Conservation (phyloP, 2,888 invertebrate species). For the Chorisops tibialis region DNA sequence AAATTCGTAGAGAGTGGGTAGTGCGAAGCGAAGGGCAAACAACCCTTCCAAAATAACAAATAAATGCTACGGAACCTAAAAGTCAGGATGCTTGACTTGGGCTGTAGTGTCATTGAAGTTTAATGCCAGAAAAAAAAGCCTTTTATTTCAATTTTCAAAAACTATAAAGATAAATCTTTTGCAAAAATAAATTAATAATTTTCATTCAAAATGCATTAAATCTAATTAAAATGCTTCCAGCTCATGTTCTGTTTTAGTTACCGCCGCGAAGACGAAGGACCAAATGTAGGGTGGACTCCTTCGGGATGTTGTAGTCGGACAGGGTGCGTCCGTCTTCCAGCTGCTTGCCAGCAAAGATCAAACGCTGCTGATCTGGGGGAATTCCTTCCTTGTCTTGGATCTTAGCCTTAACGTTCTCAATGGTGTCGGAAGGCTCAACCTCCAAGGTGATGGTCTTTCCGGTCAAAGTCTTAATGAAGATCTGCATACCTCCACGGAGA, state of each 20-base stretch:
- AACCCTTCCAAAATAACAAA: no score
- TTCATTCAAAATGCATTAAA: constrained; percentile 17
- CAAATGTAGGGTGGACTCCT: constrained; percentile 28
- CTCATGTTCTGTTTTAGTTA: not conserved
- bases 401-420: constrained; percentile 27
- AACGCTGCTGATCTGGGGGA: constrained; percentile 27
- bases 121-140: constrained; percentile 17
- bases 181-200: constrained; percentile 6
- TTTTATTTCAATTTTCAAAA: constrained; percentile 16
- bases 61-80: no score
- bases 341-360: constrained; percentile 24
- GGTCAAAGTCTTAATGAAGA: constrained; percentile 29
- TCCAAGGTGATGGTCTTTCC: constrained; percentile 30
- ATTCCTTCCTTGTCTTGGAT: constrained; percentile 28
- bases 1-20: no score
- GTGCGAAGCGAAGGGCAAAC: no score
- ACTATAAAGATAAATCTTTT: constrained; percentile 6
- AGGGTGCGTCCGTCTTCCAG: constrained; percentile 27
- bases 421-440: constrained; percentile 26
- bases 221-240: constrained; percentile 1
- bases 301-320: constrained; percentile 27
- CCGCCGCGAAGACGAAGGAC: constrained; percentile 27
- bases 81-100: no score
- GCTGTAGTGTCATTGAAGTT: no score
- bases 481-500: constrained; percentile 27